Evolutionary conservation across 92 coral and sea anemone species (phyloP), one percentile per base, ranked within the genome.

Genomic region (Paragorgia papillata): DNA sequence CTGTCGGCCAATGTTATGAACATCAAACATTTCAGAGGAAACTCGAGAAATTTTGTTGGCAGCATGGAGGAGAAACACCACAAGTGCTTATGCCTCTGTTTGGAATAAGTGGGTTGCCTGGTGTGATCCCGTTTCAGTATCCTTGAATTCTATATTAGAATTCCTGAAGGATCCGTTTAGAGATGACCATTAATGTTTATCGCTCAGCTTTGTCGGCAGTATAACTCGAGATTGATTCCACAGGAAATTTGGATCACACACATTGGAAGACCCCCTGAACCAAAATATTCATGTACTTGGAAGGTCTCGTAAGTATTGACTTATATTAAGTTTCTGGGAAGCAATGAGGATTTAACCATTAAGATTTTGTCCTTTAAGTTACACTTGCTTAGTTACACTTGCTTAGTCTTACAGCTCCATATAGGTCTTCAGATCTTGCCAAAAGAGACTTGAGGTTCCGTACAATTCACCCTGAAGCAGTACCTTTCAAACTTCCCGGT

Each of bases 321-420:
- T 20, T 61, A 28, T 31, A 61, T 61, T 37, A 64, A 37, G 20
- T 64, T 49, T 64, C 20, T 64, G 50, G 70, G 70, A 13, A 34
- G 9, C 35, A 64, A 64, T 37, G 70, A 64, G 25, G 70, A 20
- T 10, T 34, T 64, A 37, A 21, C 15, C 13, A 22, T 64, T 64
- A 64, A 64, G 51, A n/a, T 64, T 64, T 64, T 64, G 51, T 24
- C 66, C 5, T 19, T 31, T 43, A 62, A 62, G 68, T 62, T 62
- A 9, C n/a, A n/a, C n/a, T n/a, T n/a, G n/a, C n/a, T n/a, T n/a
- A n/a, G n/a, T n/a, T n/a, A n/a, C n/a, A n/a, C n/a, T n/a, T n/a
- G n/a, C n/a, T n/a, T n/a, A n/a, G 68, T 62, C 33, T 65, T 37
- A 65, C 73, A 39, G 73, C 73, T 18, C 73, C 54, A 65, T 49